phyloP scores from a whole-genome alignment of 2,113 vertebrate genomes.

The Melanotaenia duboulayi region DNA sequence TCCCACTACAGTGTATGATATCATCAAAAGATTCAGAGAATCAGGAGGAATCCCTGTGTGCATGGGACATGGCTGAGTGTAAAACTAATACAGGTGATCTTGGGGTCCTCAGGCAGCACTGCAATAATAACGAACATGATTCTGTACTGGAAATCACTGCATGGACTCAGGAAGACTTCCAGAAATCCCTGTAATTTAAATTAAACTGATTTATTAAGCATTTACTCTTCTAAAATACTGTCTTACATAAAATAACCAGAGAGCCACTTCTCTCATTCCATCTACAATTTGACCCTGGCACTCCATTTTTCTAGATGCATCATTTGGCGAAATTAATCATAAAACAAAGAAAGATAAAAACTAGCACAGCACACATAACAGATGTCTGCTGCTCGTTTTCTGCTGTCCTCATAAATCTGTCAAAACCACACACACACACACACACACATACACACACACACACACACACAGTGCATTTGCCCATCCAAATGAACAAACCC shows the following conservation, averaged over 20 bases:
- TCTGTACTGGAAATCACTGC: too few relatives aligned
- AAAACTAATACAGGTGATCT: too few relatives aligned
- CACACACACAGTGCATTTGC: not conserved
- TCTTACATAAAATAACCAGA: not conserved
- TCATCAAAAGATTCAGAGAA: too few relatives aligned
- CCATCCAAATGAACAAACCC: conserved; percentile 7
- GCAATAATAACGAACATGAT: too few relatives aligned
- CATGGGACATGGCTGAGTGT: too few relatives aligned
- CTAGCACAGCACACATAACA: conserved; percentile 5
- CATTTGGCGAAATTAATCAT: conserved; percentile 13
- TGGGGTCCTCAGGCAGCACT: too few relatives aligned
- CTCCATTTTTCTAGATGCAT: not conserved
- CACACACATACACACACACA: conserved; percentile 2
- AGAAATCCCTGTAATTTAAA: too few relatives aligned
- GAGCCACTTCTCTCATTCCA: not conserved
- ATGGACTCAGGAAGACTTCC: too few relatives aligned
- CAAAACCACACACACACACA: not conserved
- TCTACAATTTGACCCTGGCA: not conserved
- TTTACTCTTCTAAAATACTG: not conserved
- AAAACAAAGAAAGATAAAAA: not conserved
- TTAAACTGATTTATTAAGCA: not conserved
- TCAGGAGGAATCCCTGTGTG: too few relatives aligned
- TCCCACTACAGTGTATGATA: too few relatives aligned
- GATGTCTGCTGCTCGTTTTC: conserved; percentile 10
- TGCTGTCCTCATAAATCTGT: conserved; percentile 52